Base-by-base conservation (phyloP, 2,113 vertebrate genomes). In the Cochlearius cochlearius region DNA sequence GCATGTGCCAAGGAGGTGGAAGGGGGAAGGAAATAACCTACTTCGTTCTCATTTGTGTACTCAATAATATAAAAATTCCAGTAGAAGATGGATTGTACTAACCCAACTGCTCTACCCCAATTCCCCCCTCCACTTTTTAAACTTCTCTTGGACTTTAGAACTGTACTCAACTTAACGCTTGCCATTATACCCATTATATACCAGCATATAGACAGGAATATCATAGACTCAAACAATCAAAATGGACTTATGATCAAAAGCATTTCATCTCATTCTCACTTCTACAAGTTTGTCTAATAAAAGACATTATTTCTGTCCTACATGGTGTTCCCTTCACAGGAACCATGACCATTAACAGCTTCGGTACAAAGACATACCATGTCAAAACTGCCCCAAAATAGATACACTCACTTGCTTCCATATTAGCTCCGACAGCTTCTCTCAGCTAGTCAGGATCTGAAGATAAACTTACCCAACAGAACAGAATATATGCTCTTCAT, bases 301-400 rank as follows among this genome's bases (percentile, higher is more conserved):
- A 77, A 49, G 23, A 55, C 32, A 21, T 26, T 16, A 41, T n/a
- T 96, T 88, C 45, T 49, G 10, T 83, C 43, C 59, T 36, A 23
- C 0, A 0, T 3, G 9, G 4, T 49, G 26, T 3, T 88, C 34
- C 29, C 74, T 86, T 47, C 56, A 75, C 38, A 52, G 18, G 27
- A n/a, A n/a, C 32, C 71, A n/a, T 69, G 45, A 83, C 34, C 53
- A 58, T 34, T 66, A 80, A 43, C 15, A 90, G 19, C 49, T 69
- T 62, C 39, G 72, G 20, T 36, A 39, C 15, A 4, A 94, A 82
- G 49, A 36, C 64, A 79, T 3, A 88, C 18, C 67, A n/a, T 6
- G 29, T 21, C 41, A 63, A 45, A 92, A 90, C 20, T 76, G 58
- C 36, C 56, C 43, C 43, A 84, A 78, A 91, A 90, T 23, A 49